Evolutionary conservation across 2,113 vertebrate species (phyloP).

Genomic region (Suncus etruscus): DNA sequence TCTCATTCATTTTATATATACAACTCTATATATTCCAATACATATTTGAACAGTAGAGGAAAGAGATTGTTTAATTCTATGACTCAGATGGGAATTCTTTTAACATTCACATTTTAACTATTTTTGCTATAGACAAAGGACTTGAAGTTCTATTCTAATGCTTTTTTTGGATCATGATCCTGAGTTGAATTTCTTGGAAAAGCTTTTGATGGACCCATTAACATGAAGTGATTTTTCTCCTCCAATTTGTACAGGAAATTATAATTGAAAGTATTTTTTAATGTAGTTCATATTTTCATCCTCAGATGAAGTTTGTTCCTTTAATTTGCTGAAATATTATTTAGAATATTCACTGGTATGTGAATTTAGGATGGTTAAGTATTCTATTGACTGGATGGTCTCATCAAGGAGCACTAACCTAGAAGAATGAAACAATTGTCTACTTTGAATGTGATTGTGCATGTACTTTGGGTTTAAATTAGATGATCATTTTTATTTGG

Average conservation of each 20-base stretch:
- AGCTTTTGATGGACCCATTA: conserved; percentile 27
- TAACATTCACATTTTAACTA: conserved; percentile 5
- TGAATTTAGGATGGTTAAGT: conserved; percentile 9
- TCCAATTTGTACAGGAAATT: conserved; percentile 51
- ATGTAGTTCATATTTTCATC: conserved; percentile 58
- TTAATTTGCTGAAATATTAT: conserved; percentile 62
- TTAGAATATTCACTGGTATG: conserved; percentile 60
- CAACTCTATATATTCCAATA: not conserved
- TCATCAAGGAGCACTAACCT: conserved; percentile 4
- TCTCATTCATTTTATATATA: not conserved
- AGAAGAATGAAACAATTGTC: conserved; percentile 21
- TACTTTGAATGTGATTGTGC: not conserved
- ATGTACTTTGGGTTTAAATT: conserved; percentile 39
- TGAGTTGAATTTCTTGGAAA: conserved; percentile 55
- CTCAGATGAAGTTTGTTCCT: conserved; percentile 52
- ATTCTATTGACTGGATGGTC: conserved; percentile 58
- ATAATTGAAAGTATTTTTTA: conserved; percentile 64
- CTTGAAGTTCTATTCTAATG: not conserved
- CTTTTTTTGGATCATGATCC: not conserved
- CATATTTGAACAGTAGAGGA: conserved; percentile 8
- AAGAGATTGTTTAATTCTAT: not conserved
- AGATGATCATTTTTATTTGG: conserved; percentile 19
- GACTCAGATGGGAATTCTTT: conserved; percentile 42
- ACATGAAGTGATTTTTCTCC: not conserved
- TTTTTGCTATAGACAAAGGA: conserved; percentile 32